Percentiles rank a stretch among this genome's conserved stretches.
phyloP scores from a whole-genome alignment of 2,888 invertebrate species.

The Sesia bembeciformis region DNA sequence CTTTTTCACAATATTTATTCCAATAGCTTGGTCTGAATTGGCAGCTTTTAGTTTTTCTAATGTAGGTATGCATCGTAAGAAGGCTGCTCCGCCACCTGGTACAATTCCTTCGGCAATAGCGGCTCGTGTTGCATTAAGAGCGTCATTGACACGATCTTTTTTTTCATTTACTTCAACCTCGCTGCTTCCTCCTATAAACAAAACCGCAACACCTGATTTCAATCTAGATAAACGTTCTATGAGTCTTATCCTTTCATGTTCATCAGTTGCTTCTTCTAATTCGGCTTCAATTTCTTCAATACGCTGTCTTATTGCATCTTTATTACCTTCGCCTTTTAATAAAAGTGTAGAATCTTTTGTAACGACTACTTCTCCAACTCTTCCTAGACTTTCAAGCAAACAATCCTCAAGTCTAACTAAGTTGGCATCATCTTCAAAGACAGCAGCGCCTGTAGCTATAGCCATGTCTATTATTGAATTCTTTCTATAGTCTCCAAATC shows the following conservation, averaged over 20 bases:
- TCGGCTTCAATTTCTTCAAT: conserved; percentile 88
- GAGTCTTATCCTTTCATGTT: conserved; percentile 93
- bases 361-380: conserved; percentile 89
- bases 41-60: conserved; percentile 76
- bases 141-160: conserved; percentile 96
- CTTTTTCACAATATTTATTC: conserved; percentile 88
- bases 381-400: conserved; percentile 83
- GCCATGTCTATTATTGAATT: conserved; percentile 93
- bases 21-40: conserved; percentile 84
- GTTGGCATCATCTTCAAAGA: conserved; percentile 94
- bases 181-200: conserved; percentile 89
- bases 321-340: conserved; percentile 81
- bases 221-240: conserved; percentile 91
- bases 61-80: conserved; percentile 84
- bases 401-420: conserved; percentile 92
- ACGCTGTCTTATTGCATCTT: conserved; percentile 83
- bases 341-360: conserved; percentile 93
- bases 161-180: conserved; percentile 95
- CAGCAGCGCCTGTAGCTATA: conserved; percentile 90
- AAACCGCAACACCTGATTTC: conserved; percentile 84
- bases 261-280: conserved; percentile 85
- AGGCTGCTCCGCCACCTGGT: conserved; percentile 93
- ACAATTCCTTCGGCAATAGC: conserved; percentile 97
- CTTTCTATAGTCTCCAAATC: conserved; percentile 95
- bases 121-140: conserved; percentile 94